phyloP scores from a whole-genome alignment of 1,140 invertebrate genomes.

The Drosophila sp. region DNA sequence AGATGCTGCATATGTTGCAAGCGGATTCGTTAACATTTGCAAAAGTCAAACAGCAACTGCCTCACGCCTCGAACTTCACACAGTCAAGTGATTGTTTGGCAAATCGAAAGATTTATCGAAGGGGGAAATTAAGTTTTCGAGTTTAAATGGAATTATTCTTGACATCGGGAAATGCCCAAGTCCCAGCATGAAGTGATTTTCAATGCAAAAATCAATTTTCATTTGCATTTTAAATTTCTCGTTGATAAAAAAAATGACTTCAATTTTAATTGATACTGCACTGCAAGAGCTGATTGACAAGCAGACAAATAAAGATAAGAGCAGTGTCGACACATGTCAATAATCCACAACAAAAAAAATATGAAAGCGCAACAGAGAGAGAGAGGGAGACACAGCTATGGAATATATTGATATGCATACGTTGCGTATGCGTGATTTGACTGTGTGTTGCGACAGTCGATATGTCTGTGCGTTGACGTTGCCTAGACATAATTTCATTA shows the following conservation, averaged over 20 bases:
- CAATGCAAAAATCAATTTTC: conserved; percentile 38
- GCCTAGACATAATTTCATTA: conserved; percentile 65
- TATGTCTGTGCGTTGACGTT: conserved; percentile 35
- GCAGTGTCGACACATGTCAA: conserved; percentile 52
- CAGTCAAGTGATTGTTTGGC: conserved; percentile 34
- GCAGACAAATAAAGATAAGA: conserved; percentile 18
- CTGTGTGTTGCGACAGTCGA: conserved; percentile 37
- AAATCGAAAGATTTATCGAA: conserved; percentile 48
- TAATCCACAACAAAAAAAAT: conserved; percentile 15
- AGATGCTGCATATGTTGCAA: conserved; percentile 32
- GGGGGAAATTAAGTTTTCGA: conserved; percentile 38
- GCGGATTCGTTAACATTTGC: conserved; percentile 28
- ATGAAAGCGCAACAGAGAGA: background rate
- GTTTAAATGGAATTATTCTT: conserved; percentile 1
- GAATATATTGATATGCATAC: conserved; percentile 59
- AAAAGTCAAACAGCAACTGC: conserved; percentile 18
- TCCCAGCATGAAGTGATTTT: conserved; percentile 1
- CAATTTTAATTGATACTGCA: conserved; percentile 41
- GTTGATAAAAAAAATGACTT: too few relatives aligned
- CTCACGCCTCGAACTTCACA: background rate
- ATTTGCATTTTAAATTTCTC: background rate
- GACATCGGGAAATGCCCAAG: background rate
- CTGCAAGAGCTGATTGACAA: conserved; percentile 34
- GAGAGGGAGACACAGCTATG: background rate
- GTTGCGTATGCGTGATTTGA: conserved; percentile 76